Conservation (phyloP, 2,797 vertebrate species). For the Luscinia luscinia region DNA sequence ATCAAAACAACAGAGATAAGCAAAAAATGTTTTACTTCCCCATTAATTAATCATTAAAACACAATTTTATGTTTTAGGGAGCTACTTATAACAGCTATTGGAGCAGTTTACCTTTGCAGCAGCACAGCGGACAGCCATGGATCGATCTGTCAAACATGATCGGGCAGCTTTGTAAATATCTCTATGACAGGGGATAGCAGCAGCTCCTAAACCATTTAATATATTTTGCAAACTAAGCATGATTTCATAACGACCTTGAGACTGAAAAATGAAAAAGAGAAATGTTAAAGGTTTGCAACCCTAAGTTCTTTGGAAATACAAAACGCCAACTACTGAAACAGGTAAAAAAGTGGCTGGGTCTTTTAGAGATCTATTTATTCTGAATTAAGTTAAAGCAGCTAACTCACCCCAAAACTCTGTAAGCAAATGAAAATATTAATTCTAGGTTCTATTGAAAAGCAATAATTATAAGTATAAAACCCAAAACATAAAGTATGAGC, state of each 20-base stretch:
- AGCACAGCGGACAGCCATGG: conserved; percentile 91
- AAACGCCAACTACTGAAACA: not conserved
- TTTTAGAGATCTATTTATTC: not conserved
- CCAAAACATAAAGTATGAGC: not conserved
- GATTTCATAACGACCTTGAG: conserved; percentile 94
- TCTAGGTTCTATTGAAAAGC: not conserved
- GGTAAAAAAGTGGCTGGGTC: not conserved
- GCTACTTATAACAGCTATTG: not conserved
- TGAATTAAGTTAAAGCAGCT: not conserved
- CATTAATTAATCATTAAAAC: not conserved
- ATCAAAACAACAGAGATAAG: not conserved
- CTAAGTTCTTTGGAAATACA: not conserved
- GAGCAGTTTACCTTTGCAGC: conserved; percentile 86
- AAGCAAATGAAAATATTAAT: not conserved
- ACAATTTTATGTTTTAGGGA: not conserved
- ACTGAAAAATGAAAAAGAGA: conserved; percentile 77
- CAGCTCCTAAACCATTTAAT: conserved; percentile 85
- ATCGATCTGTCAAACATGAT: conserved; percentile 88
- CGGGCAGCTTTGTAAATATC: conserved; percentile 93
- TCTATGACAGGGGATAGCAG: conserved; percentile 84
- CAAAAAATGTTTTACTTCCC: not conserved
- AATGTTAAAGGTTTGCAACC: not conserved
- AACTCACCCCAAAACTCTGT: not conserved
- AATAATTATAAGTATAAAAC: not conserved
- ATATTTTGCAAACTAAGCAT: conserved; percentile 90